Conservation (phyloP, 2,113 vertebrate species). For the Equus quagga region DNA sequence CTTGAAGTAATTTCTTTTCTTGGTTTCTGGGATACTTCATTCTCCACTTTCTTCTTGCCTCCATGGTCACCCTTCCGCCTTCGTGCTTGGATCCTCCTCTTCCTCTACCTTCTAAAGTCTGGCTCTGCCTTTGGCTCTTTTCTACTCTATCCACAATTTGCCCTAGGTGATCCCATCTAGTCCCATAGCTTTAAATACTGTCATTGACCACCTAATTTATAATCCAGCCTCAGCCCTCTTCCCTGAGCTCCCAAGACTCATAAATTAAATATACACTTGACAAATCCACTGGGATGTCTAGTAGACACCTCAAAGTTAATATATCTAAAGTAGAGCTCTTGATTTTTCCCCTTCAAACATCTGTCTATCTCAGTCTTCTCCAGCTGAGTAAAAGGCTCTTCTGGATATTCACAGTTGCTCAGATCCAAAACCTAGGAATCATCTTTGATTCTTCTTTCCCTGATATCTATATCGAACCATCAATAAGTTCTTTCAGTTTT, state of each 20-base stretch:
- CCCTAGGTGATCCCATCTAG: background rate
- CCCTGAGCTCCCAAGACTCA: background rate
- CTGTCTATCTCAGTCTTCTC: conserved; percentile 30
- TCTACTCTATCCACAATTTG: background rate
- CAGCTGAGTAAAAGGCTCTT: background rate
- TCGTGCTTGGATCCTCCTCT: background rate
- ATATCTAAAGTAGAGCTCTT: background rate
- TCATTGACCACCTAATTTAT: background rate
- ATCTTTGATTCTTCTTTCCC: background rate
- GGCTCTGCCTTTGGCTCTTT: background rate
- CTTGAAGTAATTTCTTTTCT: conserved; percentile 23
- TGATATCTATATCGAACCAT: background rate
- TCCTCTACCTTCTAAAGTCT: conserved; percentile 18
- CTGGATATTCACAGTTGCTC: background rate
- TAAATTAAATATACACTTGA: background rate
- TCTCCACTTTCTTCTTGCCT: background rate
- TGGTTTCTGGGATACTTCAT: background rate
- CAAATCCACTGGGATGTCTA: background rate
- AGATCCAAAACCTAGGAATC: background rate
- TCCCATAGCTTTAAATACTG: background rate
- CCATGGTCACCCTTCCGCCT: background rate
- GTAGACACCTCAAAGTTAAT: background rate
- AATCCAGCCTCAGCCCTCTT: background rate
- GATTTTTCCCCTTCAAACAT: background rate
- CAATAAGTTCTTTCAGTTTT: background rate